These are phyloP conservation scores for Strigops habroptila DNA, from an alignment of 2,113 vertebrate genomes.

Conservation along the genomic window DNA sequence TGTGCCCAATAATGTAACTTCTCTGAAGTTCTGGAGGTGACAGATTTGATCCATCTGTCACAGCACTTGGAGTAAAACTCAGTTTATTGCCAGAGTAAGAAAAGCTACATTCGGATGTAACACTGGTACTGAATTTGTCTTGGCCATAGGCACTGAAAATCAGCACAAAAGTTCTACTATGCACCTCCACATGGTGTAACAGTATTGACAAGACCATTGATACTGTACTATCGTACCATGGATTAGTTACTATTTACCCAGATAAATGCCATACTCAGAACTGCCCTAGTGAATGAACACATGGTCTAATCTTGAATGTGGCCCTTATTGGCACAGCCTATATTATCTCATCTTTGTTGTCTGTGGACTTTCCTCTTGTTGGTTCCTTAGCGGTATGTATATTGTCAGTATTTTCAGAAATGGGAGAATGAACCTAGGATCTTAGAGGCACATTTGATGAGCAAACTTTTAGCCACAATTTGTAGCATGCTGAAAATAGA, in stretches of 20 bases:
- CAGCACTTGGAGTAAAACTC: not conserved
- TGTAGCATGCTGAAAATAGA: not conserved
- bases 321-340: not conserved
- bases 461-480: not conserved
- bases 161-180: not conserved
- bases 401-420: not conserved
- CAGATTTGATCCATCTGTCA: not conserved
- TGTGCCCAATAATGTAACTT: fast-evolving
- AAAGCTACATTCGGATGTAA: not conserved
- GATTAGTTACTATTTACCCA: not conserved
- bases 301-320: not conserved
- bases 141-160: not conserved
- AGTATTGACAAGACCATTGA: not conserved
- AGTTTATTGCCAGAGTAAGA: not conserved
- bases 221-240: not conserved
- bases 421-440: not conserved
- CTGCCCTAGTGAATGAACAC: not conserved
- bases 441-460: not conserved
- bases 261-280: not conserved
- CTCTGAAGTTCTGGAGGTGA: not conserved
- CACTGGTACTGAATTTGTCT: not conserved
- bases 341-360: not conserved
- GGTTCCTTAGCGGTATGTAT: not conserved
- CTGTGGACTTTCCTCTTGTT: not conserved
- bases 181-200: not conserved